Evolutionary conservation across 1,140 invertebrate species (phyloP), one percentile per base, ranked within the genome.

Genomic region (Drosophila cardini): DNA sequence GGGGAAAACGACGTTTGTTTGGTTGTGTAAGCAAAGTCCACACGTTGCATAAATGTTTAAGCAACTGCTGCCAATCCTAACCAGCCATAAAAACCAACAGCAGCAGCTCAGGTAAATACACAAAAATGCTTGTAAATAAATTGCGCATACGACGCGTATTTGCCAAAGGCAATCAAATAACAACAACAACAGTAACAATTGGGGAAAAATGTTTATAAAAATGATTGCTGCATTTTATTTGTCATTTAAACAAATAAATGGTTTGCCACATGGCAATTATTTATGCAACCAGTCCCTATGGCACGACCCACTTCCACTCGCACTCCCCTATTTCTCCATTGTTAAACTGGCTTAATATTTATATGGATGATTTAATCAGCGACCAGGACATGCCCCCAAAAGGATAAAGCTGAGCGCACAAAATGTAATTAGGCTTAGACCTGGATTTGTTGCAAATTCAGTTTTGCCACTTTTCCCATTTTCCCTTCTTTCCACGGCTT

Each of bases 381-480:
- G 55, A 18, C 6, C 26, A 45, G 67, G 13, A 55, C 64, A 55
- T 61, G 42, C 43, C 16, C 46, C 34, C 21, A 58, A 60, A 65
- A 43, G 46, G 62, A 21, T 34, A 64, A 52, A 58, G 45, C 36
- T 45, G 70, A 69, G 67, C 65, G 63, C 48, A 68, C 79, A 70
- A 83, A 79, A 87, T 74, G 76, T 87, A 89, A 89, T 87, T 87
- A 87, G 79, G 76, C 76, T 80, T 77, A 77, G 62, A 21, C 58
- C 46, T 10, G 65, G 69, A 83, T 87, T 86, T 76, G 72, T 63
- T 63, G 50, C 38, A 63, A 76, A 71, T 82, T 78, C 57, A 70
- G 52, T 74, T 73, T 32, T 30, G 11, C 50, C 30, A 16, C 18
- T 52, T 50, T 52, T 45, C 15, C n/a, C 42, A 45, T 7, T 45